Evolutionary conservation across 2,113 vertebrate genomes (phyloP), one percentile per base, ranked within the genome.

Genomic region (Oreochromis tanganicae): DNA sequence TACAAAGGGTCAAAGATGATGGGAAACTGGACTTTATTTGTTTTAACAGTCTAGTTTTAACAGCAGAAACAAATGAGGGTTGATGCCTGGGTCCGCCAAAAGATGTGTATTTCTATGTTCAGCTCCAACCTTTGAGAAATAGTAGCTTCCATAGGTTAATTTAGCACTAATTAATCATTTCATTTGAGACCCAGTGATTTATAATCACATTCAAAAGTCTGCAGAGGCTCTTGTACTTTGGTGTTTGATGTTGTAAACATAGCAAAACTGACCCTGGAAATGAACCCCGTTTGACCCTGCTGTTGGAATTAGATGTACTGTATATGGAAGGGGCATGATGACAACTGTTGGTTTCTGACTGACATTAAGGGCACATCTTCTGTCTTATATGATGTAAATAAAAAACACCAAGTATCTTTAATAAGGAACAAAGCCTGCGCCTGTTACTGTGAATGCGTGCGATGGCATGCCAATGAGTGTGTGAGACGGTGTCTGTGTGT

Each of bases 371-470:
- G 90, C 90, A 92, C 94, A 92, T 95, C 88, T 86, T 92, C 86
- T 94, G 91, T 95, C 90, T 90, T 89, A 94, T 91, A 93, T 89
- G 17, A 91, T 95, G 93, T 95, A 94, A 95, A 96, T 95, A 95
- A 94, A 93, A 87, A 91, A 91, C 91, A 95, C 91, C 68, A 85
- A 91, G 91, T 93, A 95, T 94, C 93, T 95, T 96, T 96, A 95
- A 94, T 94, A 93, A 92, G 85, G 61, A 93, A 85, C 24, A 88
- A 90, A 41, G 90, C 75, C 55, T 94, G 66, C n/a, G 85, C 9
- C 71, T 91, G 59, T 93, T 92, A 78, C 54, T 92, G 50, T 82
- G 6, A 59, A 50, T 38, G 38, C 14, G 14, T 73, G 16, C 0
- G 9, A 19, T 71, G 52, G 43, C 46, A 41, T 55, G 46, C 17